Conservation (phyloP, 2,797 vertebrate genomes). For the Sebastes cheni region DNA sequence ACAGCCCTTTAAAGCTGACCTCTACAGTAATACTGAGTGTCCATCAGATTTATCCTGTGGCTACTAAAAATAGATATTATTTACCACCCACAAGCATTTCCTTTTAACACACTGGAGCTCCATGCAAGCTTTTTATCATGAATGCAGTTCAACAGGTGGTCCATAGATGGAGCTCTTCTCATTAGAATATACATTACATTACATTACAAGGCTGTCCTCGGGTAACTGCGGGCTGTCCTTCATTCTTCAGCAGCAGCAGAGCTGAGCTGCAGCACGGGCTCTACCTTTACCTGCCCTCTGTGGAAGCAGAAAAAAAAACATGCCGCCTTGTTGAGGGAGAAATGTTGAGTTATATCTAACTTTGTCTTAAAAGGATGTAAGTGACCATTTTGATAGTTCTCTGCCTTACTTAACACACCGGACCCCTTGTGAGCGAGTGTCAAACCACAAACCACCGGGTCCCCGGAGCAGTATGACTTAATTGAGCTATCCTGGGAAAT, state of each 20-base stretch:
- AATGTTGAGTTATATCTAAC: neutral
- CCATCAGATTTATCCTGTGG: constrained; percentile 57
- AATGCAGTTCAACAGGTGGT: constrained; percentile 87
- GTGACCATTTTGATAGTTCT: constrained; percentile 68
- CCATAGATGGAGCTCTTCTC: constrained; percentile 88
- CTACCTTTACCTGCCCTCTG: constrained; percentile 59
- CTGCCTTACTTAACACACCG: constrained; percentile 79
- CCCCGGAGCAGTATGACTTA: constrained; percentile 80
- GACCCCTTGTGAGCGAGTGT: constrained; percentile 77
- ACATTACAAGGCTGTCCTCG: constrained; percentile 61
- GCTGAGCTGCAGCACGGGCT: constrained; percentile 33
- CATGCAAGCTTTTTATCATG: constrained; percentile 20
- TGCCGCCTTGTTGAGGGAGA: neutral
- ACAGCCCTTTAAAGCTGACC: constrained; percentile 65
- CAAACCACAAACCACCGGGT: constrained; percentile 75
- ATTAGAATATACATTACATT: constrained; percentile 83
- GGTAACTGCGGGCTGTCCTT: constrained; percentile 57
- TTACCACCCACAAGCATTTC: constrained; percentile 32
- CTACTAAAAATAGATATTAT: constrained; percentile 53
- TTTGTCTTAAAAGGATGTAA: constrained; percentile 31
- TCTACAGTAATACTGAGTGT: constrained; percentile 52
- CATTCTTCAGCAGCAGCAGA: constrained; percentile 51
- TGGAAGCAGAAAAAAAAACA: constrained; percentile 1
- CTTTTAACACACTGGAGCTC: constrained; percentile 1
- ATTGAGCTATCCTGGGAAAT: constrained; percentile 85